phyloP scores from a whole-genome alignment of 2,797 vertebrate genomes.

The Falco peregrinus region DNA sequence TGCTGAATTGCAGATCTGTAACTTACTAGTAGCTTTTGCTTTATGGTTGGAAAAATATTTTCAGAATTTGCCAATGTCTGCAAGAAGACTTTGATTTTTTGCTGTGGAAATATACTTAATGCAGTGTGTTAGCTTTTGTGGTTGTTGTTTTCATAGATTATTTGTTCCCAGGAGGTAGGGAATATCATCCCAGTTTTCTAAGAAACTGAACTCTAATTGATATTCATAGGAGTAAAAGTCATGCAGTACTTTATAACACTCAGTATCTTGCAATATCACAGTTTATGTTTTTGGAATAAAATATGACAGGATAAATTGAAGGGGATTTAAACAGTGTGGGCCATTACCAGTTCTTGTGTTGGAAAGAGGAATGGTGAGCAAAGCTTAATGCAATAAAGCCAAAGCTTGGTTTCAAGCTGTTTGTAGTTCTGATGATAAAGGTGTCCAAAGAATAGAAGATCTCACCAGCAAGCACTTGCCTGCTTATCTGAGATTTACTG shows the following conservation, averaged over 20 bases:
- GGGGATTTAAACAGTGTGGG: slow-evolving; percentile 13
- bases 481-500: neutral
- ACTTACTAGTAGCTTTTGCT: neutral
- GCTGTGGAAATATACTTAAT: neutral
- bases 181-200: slow-evolving; percentile 4
- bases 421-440: slow-evolving; percentile 22
- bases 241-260: slow-evolving; percentile 6
- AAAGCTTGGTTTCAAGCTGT: slow-evolving; percentile 8
- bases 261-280: slow-evolving; percentile 30
- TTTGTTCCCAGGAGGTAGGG: neutral
- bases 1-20: neutral
- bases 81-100: neutral
- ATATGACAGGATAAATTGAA: slow-evolving; percentile 40
- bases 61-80: neutral
- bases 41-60: slow-evolving; percentile 1
- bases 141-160: slow-evolving; percentile 11
- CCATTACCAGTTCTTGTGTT: slow-evolving; percentile 5
- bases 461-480: neutral
- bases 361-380: slow-evolving; percentile 14
- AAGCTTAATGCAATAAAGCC: slow-evolving; percentile 14
- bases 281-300: slow-evolving; percentile 49
- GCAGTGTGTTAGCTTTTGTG: neutral
- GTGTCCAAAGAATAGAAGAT: slow-evolving; percentile 7
- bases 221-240: slow-evolving; percentile 29
- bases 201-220: slow-evolving; percentile 5